Conservation (phyloP, 2,113 vertebrate genomes). For the Brienomyrus longianalis region DNA sequence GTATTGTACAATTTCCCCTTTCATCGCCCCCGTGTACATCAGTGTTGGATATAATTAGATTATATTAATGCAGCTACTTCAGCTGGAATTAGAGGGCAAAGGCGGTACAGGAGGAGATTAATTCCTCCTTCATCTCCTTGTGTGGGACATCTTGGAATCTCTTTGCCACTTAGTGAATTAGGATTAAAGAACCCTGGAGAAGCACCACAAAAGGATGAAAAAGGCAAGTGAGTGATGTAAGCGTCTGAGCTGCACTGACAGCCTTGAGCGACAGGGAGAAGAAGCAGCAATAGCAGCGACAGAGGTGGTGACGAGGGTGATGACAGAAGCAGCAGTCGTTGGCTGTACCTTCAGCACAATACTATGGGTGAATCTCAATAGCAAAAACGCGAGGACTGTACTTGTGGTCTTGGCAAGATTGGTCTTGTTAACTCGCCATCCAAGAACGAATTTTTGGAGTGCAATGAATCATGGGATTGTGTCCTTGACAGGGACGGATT, state of each 20-base stretch:
- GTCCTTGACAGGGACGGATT: too few species aligned
- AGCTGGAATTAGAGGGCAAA: not conserved
- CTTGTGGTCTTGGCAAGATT: not conserved
- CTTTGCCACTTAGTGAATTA: not conserved
- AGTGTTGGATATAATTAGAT: conserved; percentile 21
- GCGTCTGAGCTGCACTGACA: not conserved
- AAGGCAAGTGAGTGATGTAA: not conserved
- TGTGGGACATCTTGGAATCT: conserved; percentile 8
- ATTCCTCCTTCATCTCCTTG: not conserved
- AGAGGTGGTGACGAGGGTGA: not conserved
- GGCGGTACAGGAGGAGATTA: not conserved
- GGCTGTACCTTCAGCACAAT: not conserved
- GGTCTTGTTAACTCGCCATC: not conserved
- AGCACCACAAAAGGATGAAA: not conserved
- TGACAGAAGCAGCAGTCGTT: not conserved
- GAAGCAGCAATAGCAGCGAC: not conserved
- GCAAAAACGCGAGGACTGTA: not conserved
- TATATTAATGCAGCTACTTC: conserved; percentile 11
- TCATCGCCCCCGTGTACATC: not conserved
- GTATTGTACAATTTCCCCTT: not conserved
- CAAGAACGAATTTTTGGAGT: not conserved
- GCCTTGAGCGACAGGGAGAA: not conserved
- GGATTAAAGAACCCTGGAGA: not conserved
- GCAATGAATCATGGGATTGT: not conserved
- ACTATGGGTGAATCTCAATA: not conserved